Conservation (phyloP, 2,888 invertebrate genomes). For the Dione vanillae region DNA sequence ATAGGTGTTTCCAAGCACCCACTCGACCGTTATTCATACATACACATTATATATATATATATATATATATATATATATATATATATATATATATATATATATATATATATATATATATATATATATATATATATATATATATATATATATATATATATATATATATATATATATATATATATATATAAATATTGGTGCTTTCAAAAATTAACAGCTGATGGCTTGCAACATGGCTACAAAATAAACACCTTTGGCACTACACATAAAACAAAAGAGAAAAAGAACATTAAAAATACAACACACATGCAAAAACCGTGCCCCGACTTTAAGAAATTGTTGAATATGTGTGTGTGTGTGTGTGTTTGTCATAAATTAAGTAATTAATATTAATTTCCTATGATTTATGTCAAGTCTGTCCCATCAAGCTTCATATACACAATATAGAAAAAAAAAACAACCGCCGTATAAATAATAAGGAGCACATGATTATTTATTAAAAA, state of each 20-base stretch:
- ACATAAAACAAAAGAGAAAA: conserved; percentile 53
- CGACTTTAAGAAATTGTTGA: conserved; percentile 8
- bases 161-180: conserved; percentile 21
- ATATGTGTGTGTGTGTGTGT: conserved; percentile 8
- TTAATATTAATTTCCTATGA: conserved; percentile 21
- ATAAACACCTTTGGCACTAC: conserved; percentile 59
- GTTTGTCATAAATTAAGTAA: conserved; percentile 34
- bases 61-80: conserved; percentile 26
- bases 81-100: conserved; percentile 26
- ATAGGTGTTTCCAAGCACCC: conserved; percentile 28
- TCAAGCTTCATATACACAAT: not conserved
- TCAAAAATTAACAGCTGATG: conserved; percentile 10
- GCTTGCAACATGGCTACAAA: conserved; percentile 18
- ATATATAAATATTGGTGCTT: conserved; percentile 29
- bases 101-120: conserved; percentile 20
- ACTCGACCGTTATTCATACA: conserved; percentile 19
- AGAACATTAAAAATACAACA: conserved; percentile 41
- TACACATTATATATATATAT: conserved; percentile 25
- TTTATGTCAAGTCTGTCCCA: conserved; percentile 30
- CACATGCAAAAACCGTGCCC: conserved; percentile 53
- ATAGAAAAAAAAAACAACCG: not conserved
- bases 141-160: conserved; percentile 24
- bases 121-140: conserved; percentile 28
- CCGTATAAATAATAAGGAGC: not conserved
- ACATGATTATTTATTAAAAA: conserved; percentile 8